These are phyloP conservation scores for Eretmochelys imbricata DNA, from an alignment of 2,113 vertebrate species.

Conservation along the genomic window DNA sequence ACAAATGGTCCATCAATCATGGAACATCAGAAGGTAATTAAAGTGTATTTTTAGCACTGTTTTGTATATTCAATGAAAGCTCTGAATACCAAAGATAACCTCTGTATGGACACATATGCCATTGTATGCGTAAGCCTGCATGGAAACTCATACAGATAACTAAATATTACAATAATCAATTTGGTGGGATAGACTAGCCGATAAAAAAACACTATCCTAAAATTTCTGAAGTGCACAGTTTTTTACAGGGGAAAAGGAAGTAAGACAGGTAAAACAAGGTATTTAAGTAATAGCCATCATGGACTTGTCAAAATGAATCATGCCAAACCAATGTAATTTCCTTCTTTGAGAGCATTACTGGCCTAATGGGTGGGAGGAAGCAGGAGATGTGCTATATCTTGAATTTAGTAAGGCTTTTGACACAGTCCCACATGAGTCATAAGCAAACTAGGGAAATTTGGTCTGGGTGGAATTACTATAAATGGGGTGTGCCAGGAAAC, in stretches of 20 bases:
- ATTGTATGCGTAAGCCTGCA: neutral
- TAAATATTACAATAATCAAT: neutral
- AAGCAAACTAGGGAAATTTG: neutral
- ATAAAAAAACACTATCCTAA: neutral
- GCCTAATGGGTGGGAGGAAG: neutral
- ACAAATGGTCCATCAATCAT: conserved; percentile 49
- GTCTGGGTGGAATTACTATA: neutral
- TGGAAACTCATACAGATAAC: neutral
- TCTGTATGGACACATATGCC: conserved; percentile 35
- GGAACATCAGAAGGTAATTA: conserved; percentile 59
- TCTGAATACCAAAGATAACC: conserved; percentile 22
- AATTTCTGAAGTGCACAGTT: neutral
- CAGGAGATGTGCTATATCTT: neutral
- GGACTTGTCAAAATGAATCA: neutral
- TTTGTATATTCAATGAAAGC: conserved; percentile 30
- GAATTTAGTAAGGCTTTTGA: neutral
- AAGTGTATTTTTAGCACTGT: conserved; percentile 56
- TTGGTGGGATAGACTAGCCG: neutral
- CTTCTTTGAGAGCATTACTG: neutral
- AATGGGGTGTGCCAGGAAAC: neutral
- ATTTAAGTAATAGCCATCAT: neutral
- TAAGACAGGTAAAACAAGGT: neutral
- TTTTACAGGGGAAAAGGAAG: neutral
- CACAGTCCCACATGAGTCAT: neutral
- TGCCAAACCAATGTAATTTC: neutral